Base-by-base conservation (phyloP, 2,888 invertebrate species). In the Frankliniella fusca region DNA sequence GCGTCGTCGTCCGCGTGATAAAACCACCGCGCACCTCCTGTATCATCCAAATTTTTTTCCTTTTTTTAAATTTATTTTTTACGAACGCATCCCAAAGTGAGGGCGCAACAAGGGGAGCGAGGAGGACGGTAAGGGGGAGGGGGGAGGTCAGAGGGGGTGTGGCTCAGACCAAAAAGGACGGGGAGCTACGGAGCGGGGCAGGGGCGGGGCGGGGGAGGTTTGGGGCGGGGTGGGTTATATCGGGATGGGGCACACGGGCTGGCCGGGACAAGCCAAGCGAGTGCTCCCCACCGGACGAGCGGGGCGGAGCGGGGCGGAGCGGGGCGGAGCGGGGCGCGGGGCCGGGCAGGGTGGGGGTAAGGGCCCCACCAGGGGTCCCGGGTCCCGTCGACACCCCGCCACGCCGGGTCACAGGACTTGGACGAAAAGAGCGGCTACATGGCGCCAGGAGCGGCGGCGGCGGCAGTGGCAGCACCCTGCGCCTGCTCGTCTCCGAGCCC, bases 251-350 rank as follows among this genome's bases (percentile, higher is more conserved):
- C 38, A 38, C 38, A 38, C 38, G 38, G 38, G 3, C 38, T 61
- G 61, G 70, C 70, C 70, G 70, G 8, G 70, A 23, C 70, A 76
- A 76, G 70, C 70, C 70, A 76, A 76, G 70, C 70, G 70, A 76
- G 70, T 76, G 70, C 70, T 27, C 27, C 27, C 70, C 54, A 12
- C 54, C 15, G 54, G 15, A 15, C 15, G 20, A 5, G 38, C 38
- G 38, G 38, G 38, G 38, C 38, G 38, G 38, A 5, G 38, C 38
- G 38, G 2, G 38, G 38, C 38, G 38, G 3, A 5, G 38, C 38
- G 38, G 38, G 2, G 38, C 38, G 38, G 38, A 5, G 38, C 38
- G 38, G 38, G 38, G 38, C 5, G 38, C 3, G 38, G 12, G 10
- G 54, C 54, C 54, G 11, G 54, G n/a, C n/a, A n/a, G n/a, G n/a